Evolutionary conservation across 2,797 vertebrate genomes (phyloP).

Genomic region (Myotis pilosus): DNA sequence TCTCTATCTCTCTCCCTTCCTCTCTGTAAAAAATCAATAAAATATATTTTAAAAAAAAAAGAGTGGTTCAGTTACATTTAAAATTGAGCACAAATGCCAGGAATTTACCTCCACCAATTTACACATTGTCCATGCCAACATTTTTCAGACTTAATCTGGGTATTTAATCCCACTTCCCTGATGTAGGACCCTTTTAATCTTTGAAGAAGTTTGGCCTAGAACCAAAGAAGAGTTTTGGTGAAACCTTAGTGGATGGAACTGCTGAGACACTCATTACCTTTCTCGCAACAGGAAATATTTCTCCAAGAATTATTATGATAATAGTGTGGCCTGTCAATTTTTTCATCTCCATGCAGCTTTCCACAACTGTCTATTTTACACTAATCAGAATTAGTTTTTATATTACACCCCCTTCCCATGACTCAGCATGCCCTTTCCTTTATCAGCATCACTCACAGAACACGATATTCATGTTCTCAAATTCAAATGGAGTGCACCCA

Average conservation of each 20-base stretch:
- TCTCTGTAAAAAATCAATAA: too few relatives aligned
- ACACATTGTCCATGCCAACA: background rate
- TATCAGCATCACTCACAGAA: background rate
- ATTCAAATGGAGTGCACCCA: background rate
- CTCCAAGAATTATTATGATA: background rate
- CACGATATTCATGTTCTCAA: background rate
- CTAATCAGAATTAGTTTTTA: background rate
- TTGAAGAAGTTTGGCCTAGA: background rate
- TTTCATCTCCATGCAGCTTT: background rate
- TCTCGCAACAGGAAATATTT: background rate
- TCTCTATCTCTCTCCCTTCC: too few relatives aligned
- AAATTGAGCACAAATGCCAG: background rate
- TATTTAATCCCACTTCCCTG: background rate
- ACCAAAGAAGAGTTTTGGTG: background rate
- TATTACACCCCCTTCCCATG: background rate
- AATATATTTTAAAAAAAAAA: background rate
- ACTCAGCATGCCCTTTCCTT: background rate
- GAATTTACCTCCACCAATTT: conserved; percentile 29
- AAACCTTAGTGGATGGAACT: background rate
- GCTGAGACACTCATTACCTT: background rate
- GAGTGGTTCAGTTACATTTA: background rate
- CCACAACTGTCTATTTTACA: background rate
- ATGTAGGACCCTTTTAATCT: background rate
- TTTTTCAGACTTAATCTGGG: conserved; percentile 7
- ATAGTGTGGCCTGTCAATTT: background rate